Base-by-base conservation (phyloP, 2,888 invertebrate genomes). In the Noctua pronuba region DNA sequence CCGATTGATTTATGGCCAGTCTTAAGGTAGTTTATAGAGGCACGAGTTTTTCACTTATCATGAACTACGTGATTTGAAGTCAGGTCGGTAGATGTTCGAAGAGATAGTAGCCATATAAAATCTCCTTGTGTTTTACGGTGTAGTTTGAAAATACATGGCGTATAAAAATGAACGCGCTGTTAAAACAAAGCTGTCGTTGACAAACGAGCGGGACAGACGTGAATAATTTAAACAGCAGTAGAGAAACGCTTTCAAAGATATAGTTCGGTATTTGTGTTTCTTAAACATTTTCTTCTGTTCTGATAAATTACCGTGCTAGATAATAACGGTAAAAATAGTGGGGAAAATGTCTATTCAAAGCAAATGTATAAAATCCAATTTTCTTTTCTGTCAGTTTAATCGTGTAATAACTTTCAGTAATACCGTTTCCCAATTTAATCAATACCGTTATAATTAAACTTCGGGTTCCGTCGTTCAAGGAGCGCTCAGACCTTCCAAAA, bases 1-100 rank as follows among this genome's bases (percentile, higher is more conserved):
- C 80, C 79, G 73, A 69, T 81, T 90, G 90, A 91, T 90, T 90
- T 88, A 91, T 88, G 76, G 80, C 75, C 72, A 76, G 75, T 72
- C 83, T 84, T 81, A 79, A 74, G 82, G 84, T 85, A 84, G 80
- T 88, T 88, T 86, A 88, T 87, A 73, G 82, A 83, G 83, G 79
- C 77, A 82, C 69, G 82, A 86, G 83, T 82, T 86, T 89, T 90
- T 89, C 88, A 89, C 84, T 90, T 88, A 88, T 77, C 84, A 69
- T 41, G 58, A 62, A 73, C 52, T 77, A 85, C 86, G 89, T 88
- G 86, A 88, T 82, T 85, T 69, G n/a, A 69, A 35, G 60, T 60
- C 60, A 28, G 31, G 18, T 31, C 31, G 41, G 21, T 24, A 73
- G 75, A 82, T 80, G 67, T 58, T 64, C 24, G n/a, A 7, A n/a